Conservation (phyloP, 2,797 vertebrate species). For the Myoxocephalus aenaeus region DNA sequence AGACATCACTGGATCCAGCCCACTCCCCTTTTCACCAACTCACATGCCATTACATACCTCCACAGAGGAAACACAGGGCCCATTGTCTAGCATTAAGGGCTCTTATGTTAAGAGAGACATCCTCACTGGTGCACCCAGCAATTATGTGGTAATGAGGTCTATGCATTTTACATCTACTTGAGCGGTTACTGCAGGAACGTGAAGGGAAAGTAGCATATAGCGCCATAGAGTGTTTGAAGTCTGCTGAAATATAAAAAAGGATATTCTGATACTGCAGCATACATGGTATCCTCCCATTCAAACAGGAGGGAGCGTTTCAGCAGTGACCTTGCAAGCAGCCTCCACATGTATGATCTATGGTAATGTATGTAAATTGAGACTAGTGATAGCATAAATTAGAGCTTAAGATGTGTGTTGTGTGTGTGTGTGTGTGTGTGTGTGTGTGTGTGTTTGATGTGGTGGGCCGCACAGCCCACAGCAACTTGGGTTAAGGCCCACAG, state of each 20-base stretch:
- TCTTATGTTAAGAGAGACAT: conserved; percentile 55
- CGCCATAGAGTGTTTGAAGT: conserved; percentile 6
- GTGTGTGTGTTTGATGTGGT: conserved; percentile 38
- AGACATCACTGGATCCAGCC: conserved; percentile 55
- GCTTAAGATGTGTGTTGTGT: conserved; percentile 57
- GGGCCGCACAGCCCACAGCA: conserved; percentile 49
- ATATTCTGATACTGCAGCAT: conserved; percentile 1
- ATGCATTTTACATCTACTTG: conserved; percentile 51
- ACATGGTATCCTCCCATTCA: conserved; percentile 30
- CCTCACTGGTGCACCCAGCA: conserved; percentile 55
- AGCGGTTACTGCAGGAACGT: conserved; percentile 30
- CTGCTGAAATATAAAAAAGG: conserved; percentile 39
- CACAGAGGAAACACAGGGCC: conserved; percentile 53
- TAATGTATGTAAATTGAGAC: conserved; percentile 80
- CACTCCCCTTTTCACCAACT: conserved; percentile 48
- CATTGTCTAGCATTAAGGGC: conserved; percentile 66
- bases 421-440: conserved; percentile 43
- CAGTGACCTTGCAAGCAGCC: conserved; percentile 73
- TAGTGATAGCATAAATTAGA: conserved; percentile 76
- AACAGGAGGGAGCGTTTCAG: conserved; percentile 42
- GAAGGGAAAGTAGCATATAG: background rate
- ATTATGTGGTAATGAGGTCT: conserved; percentile 65
- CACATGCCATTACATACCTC: conserved; percentile 55
- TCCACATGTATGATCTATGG: conserved; percentile 71
- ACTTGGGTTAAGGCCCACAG: conserved; percentile 61